Conservation (phyloP, 2,797 vertebrate genomes). For the Smutsia gigantea region DNA sequence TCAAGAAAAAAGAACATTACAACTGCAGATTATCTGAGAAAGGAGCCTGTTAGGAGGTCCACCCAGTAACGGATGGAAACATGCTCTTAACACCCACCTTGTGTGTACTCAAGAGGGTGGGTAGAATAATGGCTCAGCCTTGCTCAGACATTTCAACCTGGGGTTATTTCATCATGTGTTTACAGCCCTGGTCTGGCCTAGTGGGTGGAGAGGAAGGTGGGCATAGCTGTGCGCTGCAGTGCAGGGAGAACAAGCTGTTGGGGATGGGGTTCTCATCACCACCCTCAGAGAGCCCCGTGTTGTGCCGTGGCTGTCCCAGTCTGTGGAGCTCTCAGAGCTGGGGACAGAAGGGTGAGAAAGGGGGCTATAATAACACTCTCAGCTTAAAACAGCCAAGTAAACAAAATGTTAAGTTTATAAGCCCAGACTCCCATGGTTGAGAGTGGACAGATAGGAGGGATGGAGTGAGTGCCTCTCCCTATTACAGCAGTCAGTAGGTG, state of each 20-base stretch:
- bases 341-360: background rate
- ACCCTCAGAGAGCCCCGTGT: background rate
- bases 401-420: accelerated
- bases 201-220: background rate
- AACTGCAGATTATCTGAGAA: background rate
- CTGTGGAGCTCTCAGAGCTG: background rate
- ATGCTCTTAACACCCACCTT: background rate
- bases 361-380: background rate
- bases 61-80: background rate
- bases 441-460: no score
- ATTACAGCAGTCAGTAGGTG: accelerated
- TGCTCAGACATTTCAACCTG: background rate
- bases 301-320: background rate
- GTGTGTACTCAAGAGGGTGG: background rate
- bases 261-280: background rate
- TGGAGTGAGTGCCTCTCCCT: background rate
- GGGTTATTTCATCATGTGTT: background rate
- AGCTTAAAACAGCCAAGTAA: background rate
- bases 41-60: background rate
- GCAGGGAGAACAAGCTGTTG: background rate
- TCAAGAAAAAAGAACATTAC: conserved; percentile 42
- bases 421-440: background rate
- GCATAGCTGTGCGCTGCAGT: accelerated
- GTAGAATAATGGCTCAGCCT: background rate
- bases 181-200: background rate